phyloP scores from a whole-genome alignment of 2,113 vertebrate genomes.

The Tretioscincus oriximinensis region DNA sequence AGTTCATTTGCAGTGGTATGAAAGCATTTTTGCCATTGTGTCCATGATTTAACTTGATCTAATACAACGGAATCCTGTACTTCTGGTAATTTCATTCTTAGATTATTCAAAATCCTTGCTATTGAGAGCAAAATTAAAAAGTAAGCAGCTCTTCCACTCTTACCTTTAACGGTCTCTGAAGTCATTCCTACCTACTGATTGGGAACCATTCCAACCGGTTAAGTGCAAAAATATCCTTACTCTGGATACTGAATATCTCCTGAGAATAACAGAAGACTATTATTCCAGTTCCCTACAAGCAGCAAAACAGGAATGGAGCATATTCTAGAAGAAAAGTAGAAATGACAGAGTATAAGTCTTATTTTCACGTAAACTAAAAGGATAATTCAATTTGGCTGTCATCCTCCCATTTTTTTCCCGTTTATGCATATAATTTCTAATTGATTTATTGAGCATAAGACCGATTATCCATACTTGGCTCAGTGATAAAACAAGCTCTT shows the following conservation, averaged over 20 bases:
- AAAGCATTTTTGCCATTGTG: too few relatives aligned
- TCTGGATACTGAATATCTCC: not conserved
- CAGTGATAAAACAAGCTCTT: conserved; percentile 68
- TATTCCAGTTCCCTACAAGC: conserved; percentile 3
- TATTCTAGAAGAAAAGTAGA: not conserved
- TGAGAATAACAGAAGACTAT: not conserved
- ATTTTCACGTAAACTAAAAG: conserved; percentile 37
- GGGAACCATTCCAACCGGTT: too few relatives aligned
- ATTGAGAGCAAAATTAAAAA: too few relatives aligned
- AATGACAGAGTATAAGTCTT: not conserved
- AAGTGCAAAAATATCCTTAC: too few relatives aligned
- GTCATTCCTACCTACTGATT: too few relatives aligned
- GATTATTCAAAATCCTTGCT: too few relatives aligned
- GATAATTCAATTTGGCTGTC: conserved; percentile 48
- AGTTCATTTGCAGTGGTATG: too few relatives aligned
- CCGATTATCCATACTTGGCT: conserved; percentile 66
- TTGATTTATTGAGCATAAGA: conserved; percentile 69
- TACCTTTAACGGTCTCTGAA: too few relatives aligned
- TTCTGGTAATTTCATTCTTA: too few relatives aligned
- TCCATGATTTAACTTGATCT: too few relatives aligned
- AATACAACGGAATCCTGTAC: too few relatives aligned
- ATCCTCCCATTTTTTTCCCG: conserved; percentile 52
- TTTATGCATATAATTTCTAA: conserved; percentile 67
- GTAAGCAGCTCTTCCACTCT: too few relatives aligned
- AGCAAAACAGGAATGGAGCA: not conserved